Base-by-base conservation (phyloP, 2,797 vertebrate genomes). In the Anisognathus igniventris region DNA sequence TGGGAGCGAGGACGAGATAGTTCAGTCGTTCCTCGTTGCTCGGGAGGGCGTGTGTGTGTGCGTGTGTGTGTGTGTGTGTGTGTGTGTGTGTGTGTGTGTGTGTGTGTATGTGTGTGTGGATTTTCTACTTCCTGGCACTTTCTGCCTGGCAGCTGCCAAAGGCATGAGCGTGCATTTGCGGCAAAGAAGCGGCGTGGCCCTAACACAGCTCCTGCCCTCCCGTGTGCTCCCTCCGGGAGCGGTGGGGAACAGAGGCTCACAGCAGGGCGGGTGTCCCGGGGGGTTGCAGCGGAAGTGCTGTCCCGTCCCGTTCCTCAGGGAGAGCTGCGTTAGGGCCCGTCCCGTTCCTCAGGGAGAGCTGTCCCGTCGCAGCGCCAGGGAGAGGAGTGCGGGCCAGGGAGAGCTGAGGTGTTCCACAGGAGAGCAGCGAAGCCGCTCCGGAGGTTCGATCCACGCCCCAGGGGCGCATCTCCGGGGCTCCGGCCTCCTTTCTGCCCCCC, bases 11-110 rank as follows among this genome's bases (percentile, higher is more conserved):
- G 5, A 23, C 4, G 40, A 27, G 8, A 4, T 9, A 5, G 7
- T 18, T 47, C 1, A 19, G 47, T 3, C 0, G 3, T 18, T 8
- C 2, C 2, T 73, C 7, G 9, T 56, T 24, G 4, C 22, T n/a
- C 5, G 10, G 21, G 28, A 14, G 10, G 18, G 18, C 4, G 28
- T 14, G 14, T 17, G 24, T 25, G 22, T 17, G 9, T 33, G 8
- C 14, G 9, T 33, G 8, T 23, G 8, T 17, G 9, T 33, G 8
- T 23, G 8, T 17, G 9, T 33, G 8, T 23, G 8, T 17, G 9
- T 33, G 8, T 23, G 8, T 17, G 9, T 33, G 8, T 23, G 8
- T 17, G 9, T 33, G 8, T 23, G 8, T 17, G 9, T 33, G 8
- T 23, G 28, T 14, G 14, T 17, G 24, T 25, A 12, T 17, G 24